Evolutionary conservation across 2,888 invertebrate genomes (phyloP).

Genomic region (Vanessa cardui): DNA sequence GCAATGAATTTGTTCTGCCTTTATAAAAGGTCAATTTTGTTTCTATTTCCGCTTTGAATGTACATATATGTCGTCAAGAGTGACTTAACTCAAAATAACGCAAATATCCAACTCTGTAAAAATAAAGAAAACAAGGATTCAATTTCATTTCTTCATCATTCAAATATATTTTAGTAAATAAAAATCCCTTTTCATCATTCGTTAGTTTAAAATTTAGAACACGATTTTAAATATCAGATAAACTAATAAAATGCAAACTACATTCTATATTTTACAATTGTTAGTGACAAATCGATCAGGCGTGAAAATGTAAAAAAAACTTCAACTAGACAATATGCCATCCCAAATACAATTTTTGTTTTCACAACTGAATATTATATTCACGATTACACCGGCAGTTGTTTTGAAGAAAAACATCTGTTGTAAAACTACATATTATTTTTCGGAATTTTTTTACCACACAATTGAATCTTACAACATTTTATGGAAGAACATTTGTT

Average conservation of each 20-base stretch:
- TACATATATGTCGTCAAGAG: too few relatives aligned
- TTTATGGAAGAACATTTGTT: background rate
- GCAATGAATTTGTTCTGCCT: slow-evolving; percentile 5
- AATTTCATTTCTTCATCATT: too few relatives aligned
- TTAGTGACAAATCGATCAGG: slow-evolving; percentile 14
- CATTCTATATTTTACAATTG: slow-evolving; percentile 1
- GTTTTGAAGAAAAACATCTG: background rate
- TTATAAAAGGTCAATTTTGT: background rate
- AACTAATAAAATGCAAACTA: slow-evolving; percentile 17
- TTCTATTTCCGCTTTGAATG: background rate
- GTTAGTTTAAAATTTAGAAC: slow-evolving; percentile 19
- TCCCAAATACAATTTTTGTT: background rate
- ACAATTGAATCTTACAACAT: background rate
- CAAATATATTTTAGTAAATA: background rate
- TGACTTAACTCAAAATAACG: background rate
- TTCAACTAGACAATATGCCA: background rate
- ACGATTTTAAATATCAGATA: slow-evolving; percentile 1
- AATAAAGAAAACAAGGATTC: background rate
- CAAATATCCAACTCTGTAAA: background rate
- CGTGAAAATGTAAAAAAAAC: slow-evolving; percentile 11
- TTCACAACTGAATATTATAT: background rate
- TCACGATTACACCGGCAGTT: background rate
- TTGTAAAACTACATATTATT: background rate
- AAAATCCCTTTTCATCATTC: background rate
- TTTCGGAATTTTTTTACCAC: too few relatives aligned